phyloP scores from a whole-genome alignment of 2,113 vertebrate genomes.

The Tinamus guttatus region DNA sequence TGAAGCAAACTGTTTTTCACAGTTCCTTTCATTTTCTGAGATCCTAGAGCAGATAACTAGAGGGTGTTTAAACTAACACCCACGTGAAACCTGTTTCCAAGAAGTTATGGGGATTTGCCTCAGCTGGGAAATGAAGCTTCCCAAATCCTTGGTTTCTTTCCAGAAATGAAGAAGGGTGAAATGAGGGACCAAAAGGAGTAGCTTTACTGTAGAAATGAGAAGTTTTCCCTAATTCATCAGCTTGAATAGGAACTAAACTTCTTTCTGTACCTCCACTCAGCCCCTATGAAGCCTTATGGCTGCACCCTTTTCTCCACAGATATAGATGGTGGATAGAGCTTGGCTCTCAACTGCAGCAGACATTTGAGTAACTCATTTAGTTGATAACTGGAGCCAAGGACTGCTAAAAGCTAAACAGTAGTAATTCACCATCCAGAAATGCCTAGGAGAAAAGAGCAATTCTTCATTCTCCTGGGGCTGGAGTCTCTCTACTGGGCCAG shows the following conservation, averaged over 20 bases:
- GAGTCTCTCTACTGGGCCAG: neutral
- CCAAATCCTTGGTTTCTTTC: neutral
- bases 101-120: neutral
- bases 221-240: neutral
- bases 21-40: constrained; percentile 9
- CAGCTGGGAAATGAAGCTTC: neutral
- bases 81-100: neutral
- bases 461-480: neutral
- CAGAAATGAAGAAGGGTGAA: neutral
- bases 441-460: neutral
- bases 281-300: neutral
- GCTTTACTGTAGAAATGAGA: neutral
- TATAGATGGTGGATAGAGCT: neutral
- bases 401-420: neutral
- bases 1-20: constrained; percentile 20
- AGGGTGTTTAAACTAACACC: neutral
- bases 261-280: neutral
- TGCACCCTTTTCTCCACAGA: too few relatives aligned
- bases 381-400: neutral
- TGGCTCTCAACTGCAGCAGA: neutral
- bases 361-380: neutral
- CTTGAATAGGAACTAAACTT: neutral
- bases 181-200: neutral
- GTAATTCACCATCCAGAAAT: neutral
- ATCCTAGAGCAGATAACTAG: neutral